Conservation (phyloP, 2,113 vertebrate genomes). For the Epinephelus lanceolatus region DNA sequence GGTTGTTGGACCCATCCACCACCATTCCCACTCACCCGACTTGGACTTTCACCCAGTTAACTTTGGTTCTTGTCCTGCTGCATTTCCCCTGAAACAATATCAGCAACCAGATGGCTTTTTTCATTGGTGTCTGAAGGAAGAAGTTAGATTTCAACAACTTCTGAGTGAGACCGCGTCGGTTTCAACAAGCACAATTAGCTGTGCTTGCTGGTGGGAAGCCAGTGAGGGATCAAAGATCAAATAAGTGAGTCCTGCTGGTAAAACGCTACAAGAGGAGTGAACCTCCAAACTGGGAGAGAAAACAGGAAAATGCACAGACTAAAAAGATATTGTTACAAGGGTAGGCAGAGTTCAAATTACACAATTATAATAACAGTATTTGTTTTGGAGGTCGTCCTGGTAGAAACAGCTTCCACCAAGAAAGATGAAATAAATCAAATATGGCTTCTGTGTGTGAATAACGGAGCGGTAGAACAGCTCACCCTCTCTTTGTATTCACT, state of each 20-base stretch:
- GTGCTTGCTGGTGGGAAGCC: background rate
- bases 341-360: background rate
- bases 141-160: too few species aligned
- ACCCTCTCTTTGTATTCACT: constrained; percentile 10
- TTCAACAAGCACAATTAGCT: background rate
- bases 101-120: too few species aligned
- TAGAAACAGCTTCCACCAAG: background rate
- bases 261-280: background rate
- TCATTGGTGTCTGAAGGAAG: too few species aligned
- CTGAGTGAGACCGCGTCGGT: too few species aligned
- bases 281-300: background rate
- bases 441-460: constrained; percentile 12
- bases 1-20: too few species aligned
- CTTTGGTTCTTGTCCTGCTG: too few species aligned
- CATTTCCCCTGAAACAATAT: too few species aligned
- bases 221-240: background rate
- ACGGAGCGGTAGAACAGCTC: background rate
- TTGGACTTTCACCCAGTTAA: too few species aligned
- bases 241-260: background rate
- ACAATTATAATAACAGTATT: background rate
- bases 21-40: too few species aligned
- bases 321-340: background rate
- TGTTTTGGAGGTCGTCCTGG: background rate
- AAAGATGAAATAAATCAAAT: background rate
- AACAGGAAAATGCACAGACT: background rate